These are phyloP conservation scores for Drosophila eugracilis DNA, from an alignment of 1,140 invertebrate genomes.

Conservation along the genomic window DNA sequence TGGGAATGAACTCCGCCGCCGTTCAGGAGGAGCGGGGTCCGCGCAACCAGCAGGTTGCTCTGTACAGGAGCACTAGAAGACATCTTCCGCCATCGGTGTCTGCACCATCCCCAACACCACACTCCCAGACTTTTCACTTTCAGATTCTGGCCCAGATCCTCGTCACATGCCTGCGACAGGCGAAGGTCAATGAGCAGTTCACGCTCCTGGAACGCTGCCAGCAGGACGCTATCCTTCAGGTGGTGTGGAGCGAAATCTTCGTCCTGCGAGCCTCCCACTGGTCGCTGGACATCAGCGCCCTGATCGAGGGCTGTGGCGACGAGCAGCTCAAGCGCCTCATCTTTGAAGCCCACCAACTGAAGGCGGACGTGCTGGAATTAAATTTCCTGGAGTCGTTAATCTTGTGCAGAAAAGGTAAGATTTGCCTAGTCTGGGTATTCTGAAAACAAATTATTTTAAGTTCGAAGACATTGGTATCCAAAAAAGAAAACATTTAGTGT, in stretches of 20 bases:
- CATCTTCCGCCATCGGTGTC: not conserved
- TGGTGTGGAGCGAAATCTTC: slow-evolving; percentile 87
- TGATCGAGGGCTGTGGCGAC: slow-evolving; percentile 78
- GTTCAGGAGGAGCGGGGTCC: slow-evolving; percentile 93
- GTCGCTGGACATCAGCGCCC: slow-evolving; percentile 86
- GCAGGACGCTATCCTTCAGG: slow-evolving; percentile 86
- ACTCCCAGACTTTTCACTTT: slow-evolving; percentile 78
- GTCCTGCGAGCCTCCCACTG: slow-evolving; percentile 87
- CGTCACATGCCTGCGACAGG: slow-evolving; percentile 86
- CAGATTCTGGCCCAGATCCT: slow-evolving; percentile 87
- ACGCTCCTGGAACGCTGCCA: slow-evolving; percentile 84
- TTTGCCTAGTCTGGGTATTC: not conserved
- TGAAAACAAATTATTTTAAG: not conserved
- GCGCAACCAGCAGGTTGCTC: slow-evolving; percentile 74
- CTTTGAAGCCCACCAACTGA: slow-evolving; percentile 84
- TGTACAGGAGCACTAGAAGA: slow-evolving; percentile 6
- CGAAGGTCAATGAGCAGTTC: slow-evolving; percentile 86
- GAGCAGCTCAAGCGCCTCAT: slow-evolving; percentile 66
- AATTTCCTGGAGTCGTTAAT: slow-evolving; percentile 88
- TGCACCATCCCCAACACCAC: not conserved
- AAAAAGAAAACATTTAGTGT: no score
- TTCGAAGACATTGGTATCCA: no score
- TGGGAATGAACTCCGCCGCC: slow-evolving; percentile 92
- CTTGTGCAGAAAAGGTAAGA: slow-evolving; percentile 87
- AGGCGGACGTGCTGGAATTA: slow-evolving; percentile 87